These are phyloP conservation scores for Pelagia noctiluca DNA, from an alignment of 30 jellyfish, hydroid and myxozoan species.

Conservation along the genomic window DNA sequence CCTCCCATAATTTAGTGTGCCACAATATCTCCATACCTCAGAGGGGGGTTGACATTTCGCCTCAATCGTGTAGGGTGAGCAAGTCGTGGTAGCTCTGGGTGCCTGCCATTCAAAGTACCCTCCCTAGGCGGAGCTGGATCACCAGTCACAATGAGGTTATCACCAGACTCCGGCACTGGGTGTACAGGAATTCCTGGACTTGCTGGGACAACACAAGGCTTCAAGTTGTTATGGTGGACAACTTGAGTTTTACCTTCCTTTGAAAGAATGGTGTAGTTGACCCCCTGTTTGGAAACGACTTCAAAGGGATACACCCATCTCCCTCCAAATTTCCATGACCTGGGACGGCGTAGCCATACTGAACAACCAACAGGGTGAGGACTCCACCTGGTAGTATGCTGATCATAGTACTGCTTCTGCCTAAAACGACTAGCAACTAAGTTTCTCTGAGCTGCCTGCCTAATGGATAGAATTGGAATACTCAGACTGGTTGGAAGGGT, in stretches of 20 bases:
- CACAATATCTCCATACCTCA: slow-evolving; percentile 11
- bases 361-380: neutral
- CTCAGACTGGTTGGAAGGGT: slow-evolving; percentile 26
- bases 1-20: slow-evolving; percentile 29
- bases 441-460: neutral
- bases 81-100: neutral
- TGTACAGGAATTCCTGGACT: slow-evolving; percentile 5
- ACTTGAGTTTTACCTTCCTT: slow-evolving; percentile 15
- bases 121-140: slow-evolving; percentile 7
- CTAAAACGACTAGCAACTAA: neutral
- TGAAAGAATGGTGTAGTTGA: slow-evolving; percentile 1
- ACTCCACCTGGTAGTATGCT: neutral
- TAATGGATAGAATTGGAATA: slow-evolving; percentile 2
- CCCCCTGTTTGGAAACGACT: slow-evolving; percentile 34
- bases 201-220: slow-evolving; percentile 44
- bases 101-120: slow-evolving; percentile 1
- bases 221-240: slow-evolving; percentile 25
- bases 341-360: slow-evolving; percentile 24
- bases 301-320: slow-evolving; percentile 12
- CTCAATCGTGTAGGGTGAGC: slow-evolving; percentile 23
- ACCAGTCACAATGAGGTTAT: slow-evolving; percentile 3
- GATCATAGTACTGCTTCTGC: neutral
- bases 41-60: slow-evolving; percentile 14
- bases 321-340: neutral
- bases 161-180: slow-evolving; percentile 11